Percentiles rank a stretch among this genome's conserved stretches.
Evolutionary conservation across 2,113 vertebrate genomes (phyloP).

Genomic region (Syngnathus typhle): DNA sequence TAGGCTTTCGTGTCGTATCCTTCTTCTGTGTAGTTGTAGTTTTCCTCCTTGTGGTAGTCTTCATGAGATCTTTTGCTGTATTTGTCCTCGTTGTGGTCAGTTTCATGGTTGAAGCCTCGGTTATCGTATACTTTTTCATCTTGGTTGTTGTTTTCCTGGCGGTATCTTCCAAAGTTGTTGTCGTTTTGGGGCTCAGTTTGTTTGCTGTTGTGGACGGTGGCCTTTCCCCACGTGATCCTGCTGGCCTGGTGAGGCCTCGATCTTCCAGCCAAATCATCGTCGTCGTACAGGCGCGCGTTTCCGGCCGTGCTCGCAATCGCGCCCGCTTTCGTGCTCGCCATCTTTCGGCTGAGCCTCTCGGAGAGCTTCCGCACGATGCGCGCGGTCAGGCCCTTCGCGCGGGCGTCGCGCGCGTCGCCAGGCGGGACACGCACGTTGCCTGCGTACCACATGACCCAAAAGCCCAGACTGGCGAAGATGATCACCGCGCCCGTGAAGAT

Average conservation of each 20-base stretch:
- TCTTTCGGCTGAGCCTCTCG: conserved; percentile 41
- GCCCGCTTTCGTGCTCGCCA: conserved; percentile 3
- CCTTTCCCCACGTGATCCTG: conserved; percentile 54
- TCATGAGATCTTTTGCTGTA: background rate
- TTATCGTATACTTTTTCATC: background rate
- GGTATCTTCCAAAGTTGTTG: background rate
- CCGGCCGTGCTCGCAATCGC: background rate
- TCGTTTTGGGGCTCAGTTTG: background rate
- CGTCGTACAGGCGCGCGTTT: background rate
- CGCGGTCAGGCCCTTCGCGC: conserved; percentile 23
- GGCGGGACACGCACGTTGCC: conserved; percentile 58
- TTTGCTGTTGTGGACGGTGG: conserved; percentile 35
- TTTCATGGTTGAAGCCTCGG: background rate
- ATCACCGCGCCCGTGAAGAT: conserved; percentile 67
- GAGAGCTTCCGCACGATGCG: conserved; percentile 56
- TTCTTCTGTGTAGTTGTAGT: background rate
- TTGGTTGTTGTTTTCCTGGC: background rate
- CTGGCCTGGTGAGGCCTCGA: conserved; percentile 13
- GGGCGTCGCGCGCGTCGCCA: background rate
- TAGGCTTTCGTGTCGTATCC: conserved; percentile 30
- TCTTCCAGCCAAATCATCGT: background rate
- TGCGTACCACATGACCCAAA: conserved; percentile 72
- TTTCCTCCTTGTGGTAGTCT: background rate
- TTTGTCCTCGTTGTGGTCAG: background rate
- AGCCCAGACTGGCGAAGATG: conserved; percentile 60